A percentile compares a stretch with the other conserved stretches of the same genome.
Conservation (phyloP, 2,797 vertebrate species). For the Clarias laeviceps region DNA sequence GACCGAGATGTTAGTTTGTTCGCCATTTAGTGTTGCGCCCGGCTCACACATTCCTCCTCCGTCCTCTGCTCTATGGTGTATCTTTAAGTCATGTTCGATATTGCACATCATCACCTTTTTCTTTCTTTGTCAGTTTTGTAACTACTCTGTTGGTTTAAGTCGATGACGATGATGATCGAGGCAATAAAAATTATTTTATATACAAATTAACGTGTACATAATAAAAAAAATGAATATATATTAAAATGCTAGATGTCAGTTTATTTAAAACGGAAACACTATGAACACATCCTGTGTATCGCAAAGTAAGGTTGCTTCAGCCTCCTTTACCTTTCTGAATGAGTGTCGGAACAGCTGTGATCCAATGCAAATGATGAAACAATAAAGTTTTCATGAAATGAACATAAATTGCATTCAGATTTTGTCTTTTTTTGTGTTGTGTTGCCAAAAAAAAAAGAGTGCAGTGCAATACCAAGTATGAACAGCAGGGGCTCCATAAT, state of each 20-base stretch:
- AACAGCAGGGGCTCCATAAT: constrained; percentile 34
- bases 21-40: background rate
- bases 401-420: background rate
- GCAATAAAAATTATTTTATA: constrained; percentile 68
- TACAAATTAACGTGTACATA: constrained; percentile 45
- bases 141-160: constrained; percentile 40
- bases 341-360: constrained; percentile 59
- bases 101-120: background rate
- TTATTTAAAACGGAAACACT: constrained; percentile 60
- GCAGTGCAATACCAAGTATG: constrained; percentile 25
- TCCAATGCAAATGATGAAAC: constrained; percentile 69
- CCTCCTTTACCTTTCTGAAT: constrained; percentile 52
- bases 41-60: background rate
- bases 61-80: background rate
- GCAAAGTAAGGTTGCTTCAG: constrained; percentile 62
- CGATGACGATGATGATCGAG: constrained; percentile 52
- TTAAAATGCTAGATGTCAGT: constrained; percentile 55
- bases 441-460: no score
- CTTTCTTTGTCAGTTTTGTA: constrained; percentile 21
- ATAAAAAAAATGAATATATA: constrained; percentile 25
- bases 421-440: background rate
- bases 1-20: background rate
- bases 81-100: background rate
- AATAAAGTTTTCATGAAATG: constrained; percentile 69
- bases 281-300: constrained; percentile 60